Conservation (phyloP, 2,888 invertebrate genomes). For the Athrips mouffetella region DNA sequence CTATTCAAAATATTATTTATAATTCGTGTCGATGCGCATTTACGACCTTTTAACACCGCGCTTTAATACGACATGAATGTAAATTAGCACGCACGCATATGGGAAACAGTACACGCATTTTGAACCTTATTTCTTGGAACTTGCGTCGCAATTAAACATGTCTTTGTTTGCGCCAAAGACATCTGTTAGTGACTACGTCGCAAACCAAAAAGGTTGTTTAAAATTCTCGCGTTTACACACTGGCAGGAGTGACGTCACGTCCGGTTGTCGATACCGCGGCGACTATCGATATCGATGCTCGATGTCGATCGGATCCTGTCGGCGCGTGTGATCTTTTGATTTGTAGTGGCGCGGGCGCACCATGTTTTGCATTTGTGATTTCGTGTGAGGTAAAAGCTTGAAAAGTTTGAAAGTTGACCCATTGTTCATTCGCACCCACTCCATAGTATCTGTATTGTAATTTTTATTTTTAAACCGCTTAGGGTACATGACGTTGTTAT, state of each 20-base stretch:
- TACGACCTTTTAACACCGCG: slow-evolving; percentile 60
- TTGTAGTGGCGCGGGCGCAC: slow-evolving; percentile 51
- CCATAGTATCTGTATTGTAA: neutral
- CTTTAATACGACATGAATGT: slow-evolving; percentile 64
- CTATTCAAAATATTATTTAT: slow-evolving; percentile 33
- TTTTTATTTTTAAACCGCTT: neutral
- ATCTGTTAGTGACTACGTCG: slow-evolving; percentile 57
- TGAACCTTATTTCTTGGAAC: slow-evolving; percentile 43
- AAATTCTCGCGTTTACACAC: slow-evolving; percentile 72
- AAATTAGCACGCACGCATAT: slow-evolving; percentile 33
- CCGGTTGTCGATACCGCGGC: slow-evolving; percentile 37
- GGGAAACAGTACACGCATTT: slow-evolving; percentile 24
- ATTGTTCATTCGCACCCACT: no score
- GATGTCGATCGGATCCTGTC: slow-evolving; percentile 71
- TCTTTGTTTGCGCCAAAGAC: slow-evolving; percentile 50
- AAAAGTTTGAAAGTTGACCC: slow-evolving; percentile 14
- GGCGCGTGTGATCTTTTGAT: slow-evolving; percentile 69
- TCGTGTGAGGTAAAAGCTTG: slow-evolving; percentile 29
- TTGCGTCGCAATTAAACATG: slow-evolving; percentile 36
- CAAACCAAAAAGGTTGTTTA: slow-evolving; percentile 72
- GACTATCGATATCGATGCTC: slow-evolving; percentile 36
- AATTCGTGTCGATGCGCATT: slow-evolving; percentile 58
- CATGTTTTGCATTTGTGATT: slow-evolving; percentile 56
- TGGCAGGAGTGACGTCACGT: slow-evolving; percentile 66
- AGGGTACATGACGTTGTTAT: neutral